phyloP scores from a whole-genome alignment of 2,113 vertebrate genomes.

The Macaca mulatta region DNA sequence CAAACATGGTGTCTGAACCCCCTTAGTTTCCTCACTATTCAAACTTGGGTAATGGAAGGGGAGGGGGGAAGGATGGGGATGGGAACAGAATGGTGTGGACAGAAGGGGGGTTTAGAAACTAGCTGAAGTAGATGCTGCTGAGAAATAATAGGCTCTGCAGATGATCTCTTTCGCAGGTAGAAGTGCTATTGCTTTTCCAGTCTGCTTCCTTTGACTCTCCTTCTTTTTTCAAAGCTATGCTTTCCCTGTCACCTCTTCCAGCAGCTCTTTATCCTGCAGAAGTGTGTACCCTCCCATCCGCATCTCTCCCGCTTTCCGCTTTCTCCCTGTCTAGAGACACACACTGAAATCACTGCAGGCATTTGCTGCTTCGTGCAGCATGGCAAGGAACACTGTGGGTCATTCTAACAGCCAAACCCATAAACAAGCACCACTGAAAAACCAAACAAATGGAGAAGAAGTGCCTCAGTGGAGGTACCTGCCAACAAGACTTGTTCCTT shows the following conservation, averaged over 20 bases:
- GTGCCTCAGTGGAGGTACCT: conserved; percentile 62
- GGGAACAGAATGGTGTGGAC: background rate
- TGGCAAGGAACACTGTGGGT: conserved; percentile 73
- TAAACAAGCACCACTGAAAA: conserved; percentile 72
- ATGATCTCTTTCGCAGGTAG: conserved; percentile 73
- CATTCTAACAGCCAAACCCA: conserved; percentile 66
- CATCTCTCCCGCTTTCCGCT: background rate
- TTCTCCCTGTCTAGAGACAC: conserved; percentile 63
- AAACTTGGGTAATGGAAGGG: conserved; percentile 62
- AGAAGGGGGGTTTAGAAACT: conserved; percentile 14
- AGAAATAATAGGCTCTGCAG: conserved; percentile 77
- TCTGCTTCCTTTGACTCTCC: conserved; percentile 71
- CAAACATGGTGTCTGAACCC: conserved; percentile 37
- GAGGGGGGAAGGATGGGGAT: background rate
- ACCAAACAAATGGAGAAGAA: conserved; percentile 52
- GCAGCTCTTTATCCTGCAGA: conserved; percentile 69
- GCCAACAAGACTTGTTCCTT: conserved; percentile 57
- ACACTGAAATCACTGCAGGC: conserved; percentile 77
- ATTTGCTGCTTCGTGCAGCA: conserved; percentile 74
- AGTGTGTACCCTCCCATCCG: conserved; percentile 17
- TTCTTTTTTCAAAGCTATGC: conserved; percentile 57
- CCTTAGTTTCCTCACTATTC: conserved; percentile 60
- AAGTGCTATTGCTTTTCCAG: conserved; percentile 74
- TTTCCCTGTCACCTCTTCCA: conserved; percentile 61
- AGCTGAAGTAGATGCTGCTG: conserved; percentile 67